phyloP scores from a whole-genome alignment of 2,888 invertebrate species.

The Bugulina stolonifera region DNA sequence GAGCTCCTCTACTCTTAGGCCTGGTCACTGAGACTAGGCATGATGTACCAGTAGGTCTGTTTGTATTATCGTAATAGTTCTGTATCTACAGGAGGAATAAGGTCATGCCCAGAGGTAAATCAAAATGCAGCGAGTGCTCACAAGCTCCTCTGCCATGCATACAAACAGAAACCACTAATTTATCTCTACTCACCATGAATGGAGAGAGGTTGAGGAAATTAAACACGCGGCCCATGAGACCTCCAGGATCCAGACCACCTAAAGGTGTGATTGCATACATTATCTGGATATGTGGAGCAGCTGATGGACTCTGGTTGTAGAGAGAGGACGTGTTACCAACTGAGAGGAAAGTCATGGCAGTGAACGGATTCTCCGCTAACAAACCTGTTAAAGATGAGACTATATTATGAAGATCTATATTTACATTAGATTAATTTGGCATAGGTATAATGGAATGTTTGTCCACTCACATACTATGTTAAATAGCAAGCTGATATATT shows the following conservation, averaged over 20 bases:
- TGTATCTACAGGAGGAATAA: no score
- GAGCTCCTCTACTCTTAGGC: conserved; percentile 6
- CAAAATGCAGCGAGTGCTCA: no score
- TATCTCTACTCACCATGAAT: not conserved
- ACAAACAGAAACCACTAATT: no score
- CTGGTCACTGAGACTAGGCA: not conserved
- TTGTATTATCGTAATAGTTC: conserved; percentile 28
- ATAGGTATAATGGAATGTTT: no score
- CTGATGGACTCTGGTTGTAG: not conserved
- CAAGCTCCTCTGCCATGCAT: no score
- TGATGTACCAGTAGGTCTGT: conserved; percentile 26
- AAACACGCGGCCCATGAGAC: not conserved
- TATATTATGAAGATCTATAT: no score
- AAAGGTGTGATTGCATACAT: conserved; percentile 12
- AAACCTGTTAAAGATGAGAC: no score
- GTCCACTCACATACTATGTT: no score
- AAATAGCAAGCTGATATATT: no score
- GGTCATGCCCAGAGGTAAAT: no score
- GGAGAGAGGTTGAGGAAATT: not conserved
- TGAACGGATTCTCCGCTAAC: not conserved
- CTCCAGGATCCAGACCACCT: not conserved
- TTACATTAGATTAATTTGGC: no score
- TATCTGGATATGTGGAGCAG: not conserved
- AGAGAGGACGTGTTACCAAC: not conserved
- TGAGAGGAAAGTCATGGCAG: not conserved